Evolutionary conservation across 1,140 invertebrate genomes (phyloP), one percentile per base, ranked within the genome.

Genomic region (Meloidogyne floridensis): DNA sequence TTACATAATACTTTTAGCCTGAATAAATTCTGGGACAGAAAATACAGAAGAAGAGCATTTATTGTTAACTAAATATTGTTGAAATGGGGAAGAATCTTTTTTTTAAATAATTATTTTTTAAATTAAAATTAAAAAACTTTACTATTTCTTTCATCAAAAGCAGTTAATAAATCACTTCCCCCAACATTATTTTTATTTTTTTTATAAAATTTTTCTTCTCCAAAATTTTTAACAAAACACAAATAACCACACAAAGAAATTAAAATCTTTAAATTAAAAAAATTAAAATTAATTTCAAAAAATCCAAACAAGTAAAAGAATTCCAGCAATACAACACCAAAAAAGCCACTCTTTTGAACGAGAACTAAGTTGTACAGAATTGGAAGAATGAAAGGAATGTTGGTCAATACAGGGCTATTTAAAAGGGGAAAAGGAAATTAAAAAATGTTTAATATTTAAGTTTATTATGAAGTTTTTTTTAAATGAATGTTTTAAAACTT

Each of bases 1-100:
- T 78, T 42, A 78, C 77, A 53, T 65, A 18, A 78, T 56, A 13
- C 53, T 78, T 43, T 69, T 78, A 47, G 77, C 42, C 2, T 78
- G 77, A 59, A 78, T 78, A 69, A 78, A 78, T 69, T 78, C 77
- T 20, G 77, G 77, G 3, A 78, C 56, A 59, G 77, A 71, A 69
- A 78, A 78, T 42, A 78, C 56, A 18, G 77, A 78, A 69, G 56
- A 42, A n/a, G 77, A 47, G 42, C 18, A 43, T 47, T 47, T 32
- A 32, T 76, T 76, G 32, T 47, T 76, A 65, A 32, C 11, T 78
- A 78, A 65, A 71, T 65, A 47, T 78, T 78, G 77, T 78, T 47
- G 59, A 71, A 70, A 71, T 53, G 59, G 53, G 15, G 51, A 56
- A 18, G 77, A 78, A 78, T 32, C 75, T 76, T 13, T 56, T 51